Conservation (phyloP, 2,113 vertebrate species). For the Nothobranchius kuhntae region DNA sequence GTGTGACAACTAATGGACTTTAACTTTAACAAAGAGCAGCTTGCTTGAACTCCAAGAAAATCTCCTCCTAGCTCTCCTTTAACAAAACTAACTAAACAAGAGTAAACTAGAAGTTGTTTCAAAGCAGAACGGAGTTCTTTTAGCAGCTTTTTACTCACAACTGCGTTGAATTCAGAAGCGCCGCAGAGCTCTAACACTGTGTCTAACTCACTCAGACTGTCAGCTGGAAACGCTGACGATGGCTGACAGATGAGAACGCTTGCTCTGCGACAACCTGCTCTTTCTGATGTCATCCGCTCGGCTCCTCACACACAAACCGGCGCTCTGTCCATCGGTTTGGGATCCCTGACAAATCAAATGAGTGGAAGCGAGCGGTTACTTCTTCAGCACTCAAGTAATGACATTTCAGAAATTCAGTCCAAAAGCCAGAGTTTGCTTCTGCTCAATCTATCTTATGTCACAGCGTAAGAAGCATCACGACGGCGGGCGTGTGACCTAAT, state of each 20-base stretch:
- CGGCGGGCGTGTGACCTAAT: slow-evolving; percentile 6
- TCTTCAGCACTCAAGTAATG: slow-evolving; percentile 31
- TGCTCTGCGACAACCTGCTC: slow-evolving; percentile 36
- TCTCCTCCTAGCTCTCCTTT: background rate
- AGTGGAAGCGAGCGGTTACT: slow-evolving; percentile 9
- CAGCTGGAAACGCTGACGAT: slow-evolving; percentile 23
- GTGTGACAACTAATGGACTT: no score
- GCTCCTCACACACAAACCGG: slow-evolving; percentile 4
- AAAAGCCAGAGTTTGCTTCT: slow-evolving; percentile 28
- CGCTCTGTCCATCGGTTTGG: slow-evolving; percentile 24
- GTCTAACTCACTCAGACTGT: slow-evolving; percentile 32
- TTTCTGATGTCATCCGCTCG: slow-evolving; percentile 23
- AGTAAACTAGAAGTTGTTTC: background rate
- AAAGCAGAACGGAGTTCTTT: slow-evolving; percentile 1
- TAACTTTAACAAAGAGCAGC: no score
- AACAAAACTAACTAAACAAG: slow-evolving; percentile 1
- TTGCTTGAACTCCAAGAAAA: no score
- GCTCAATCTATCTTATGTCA: slow-evolving; percentile 43
- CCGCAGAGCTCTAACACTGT: background rate
- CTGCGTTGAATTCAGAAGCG: background rate
- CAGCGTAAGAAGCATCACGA: slow-evolving; percentile 7
- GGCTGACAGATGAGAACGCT: slow-evolving; percentile 36
- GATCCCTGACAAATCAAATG: slow-evolving; percentile 42
- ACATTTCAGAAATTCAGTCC: slow-evolving; percentile 32
- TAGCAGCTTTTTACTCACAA: background rate